phyloP scores from a whole-genome alignment of 2,888 invertebrate species.

The Dasypogon diadema region DNA sequence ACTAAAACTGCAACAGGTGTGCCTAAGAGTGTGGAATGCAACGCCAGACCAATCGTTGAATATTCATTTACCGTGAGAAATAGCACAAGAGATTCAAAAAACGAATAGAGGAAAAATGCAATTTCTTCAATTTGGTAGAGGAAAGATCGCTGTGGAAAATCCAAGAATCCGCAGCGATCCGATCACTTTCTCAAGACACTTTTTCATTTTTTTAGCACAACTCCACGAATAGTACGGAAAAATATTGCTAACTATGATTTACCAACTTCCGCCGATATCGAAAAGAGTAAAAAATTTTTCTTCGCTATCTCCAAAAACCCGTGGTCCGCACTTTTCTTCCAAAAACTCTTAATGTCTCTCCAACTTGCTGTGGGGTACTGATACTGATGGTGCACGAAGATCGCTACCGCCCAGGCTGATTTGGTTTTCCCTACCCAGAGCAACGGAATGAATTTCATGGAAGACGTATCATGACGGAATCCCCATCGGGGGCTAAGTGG shows the following conservation, averaged over 20 bases:
- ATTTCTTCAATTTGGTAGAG: too few relatives aligned
- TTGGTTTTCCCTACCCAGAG: constrained; percentile 22
- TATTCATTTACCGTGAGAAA: too few relatives aligned
- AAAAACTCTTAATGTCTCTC: constrained; percentile 14
- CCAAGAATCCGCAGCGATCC: too few relatives aligned
- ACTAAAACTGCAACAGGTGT: too few relatives aligned
- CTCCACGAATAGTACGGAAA: background rate
- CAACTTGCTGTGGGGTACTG: constrained; percentile 35
- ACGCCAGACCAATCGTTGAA: too few relatives aligned
- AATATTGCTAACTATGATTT: too few relatives aligned
- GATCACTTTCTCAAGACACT: background rate
- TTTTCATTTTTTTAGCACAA: constrained; percentile 8
- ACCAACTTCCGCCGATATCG: background rate
- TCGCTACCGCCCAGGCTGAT: constrained; percentile 22
- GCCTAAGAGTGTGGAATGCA: too few relatives aligned
- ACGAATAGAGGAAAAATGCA: too few relatives aligned
- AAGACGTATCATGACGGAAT: constrained; percentile 36
- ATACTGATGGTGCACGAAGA: constrained; percentile 29
- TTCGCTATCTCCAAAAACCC: background rate
- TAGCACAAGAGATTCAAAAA: too few relatives aligned
- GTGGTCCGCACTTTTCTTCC: constrained; percentile 13
- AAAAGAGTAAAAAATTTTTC: background rate
- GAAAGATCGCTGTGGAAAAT: too few relatives aligned
- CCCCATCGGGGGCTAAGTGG: constrained; percentile 20
- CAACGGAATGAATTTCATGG: background rate